Conservation (phyloP, 2,113 vertebrate genomes). For the Lynx canadensis region DNA sequence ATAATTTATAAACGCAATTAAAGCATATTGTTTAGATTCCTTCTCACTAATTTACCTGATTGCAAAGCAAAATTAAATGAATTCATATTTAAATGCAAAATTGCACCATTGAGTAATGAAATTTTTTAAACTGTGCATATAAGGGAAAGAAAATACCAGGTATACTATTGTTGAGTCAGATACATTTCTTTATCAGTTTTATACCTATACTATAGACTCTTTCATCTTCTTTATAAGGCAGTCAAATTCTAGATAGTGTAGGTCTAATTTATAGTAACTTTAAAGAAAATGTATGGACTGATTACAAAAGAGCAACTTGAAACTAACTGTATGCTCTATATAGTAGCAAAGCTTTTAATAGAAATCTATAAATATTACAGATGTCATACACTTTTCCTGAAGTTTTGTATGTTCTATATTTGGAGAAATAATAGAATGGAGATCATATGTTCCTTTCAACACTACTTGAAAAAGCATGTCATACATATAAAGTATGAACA, state of each 20-base stretch:
- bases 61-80: slow-evolving; percentile 89
- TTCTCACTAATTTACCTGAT: slow-evolving; percentile 90
- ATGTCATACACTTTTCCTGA: slow-evolving; percentile 13
- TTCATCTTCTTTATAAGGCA: not conserved
- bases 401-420: not conserved
- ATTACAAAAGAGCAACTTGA: slow-evolving; percentile 1
- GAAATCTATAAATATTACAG: not conserved
- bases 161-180: slow-evolving; percentile 48
- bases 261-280: slow-evolving; percentile 35
- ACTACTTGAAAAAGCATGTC: not conserved
- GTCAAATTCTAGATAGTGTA: not conserved
- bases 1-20: slow-evolving; percentile 90
- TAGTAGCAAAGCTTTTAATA: not conserved
- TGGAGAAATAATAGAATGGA: slow-evolving; percentile 35
- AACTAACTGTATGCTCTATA: not conserved
- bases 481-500: not conserved
- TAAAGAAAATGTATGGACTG: slow-evolving; percentile 34
- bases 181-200: slow-evolving; percentile 48
- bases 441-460: not conserved
- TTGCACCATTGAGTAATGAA: slow-evolving; percentile 85
- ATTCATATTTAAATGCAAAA: slow-evolving; percentile 89
- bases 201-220: not conserved
- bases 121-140: slow-evolving; percentile 74
- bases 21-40: slow-evolving; percentile 87
- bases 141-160: slow-evolving; percentile 73